Evolutionary conservation across 1,140 invertebrate genomes (phyloP), one percentile per base, ranked within the genome.

Genomic region (Maconellicoccus hirsutus): DNA sequence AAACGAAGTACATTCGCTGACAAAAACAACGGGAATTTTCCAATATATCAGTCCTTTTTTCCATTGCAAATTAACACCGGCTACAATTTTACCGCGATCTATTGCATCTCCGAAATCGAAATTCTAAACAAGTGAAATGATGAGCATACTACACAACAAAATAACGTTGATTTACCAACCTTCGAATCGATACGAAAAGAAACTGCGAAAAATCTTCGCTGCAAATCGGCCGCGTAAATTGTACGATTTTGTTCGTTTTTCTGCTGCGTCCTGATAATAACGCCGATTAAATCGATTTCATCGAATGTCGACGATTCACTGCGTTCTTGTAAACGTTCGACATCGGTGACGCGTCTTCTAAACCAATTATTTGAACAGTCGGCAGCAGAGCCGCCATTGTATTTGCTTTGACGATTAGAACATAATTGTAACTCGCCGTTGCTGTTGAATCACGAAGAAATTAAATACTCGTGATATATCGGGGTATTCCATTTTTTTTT

Each of bases 41-140:
- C 72, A 70, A 1, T 70, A 71, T 16, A 52, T 21, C 52, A 74
- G 70, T 42, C 72, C 70, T 29, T 74, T 73, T 61, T 81, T 76
- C 80, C 80, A 82, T 75, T 87, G 84, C 42, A 89, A 81, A 83
- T 89, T 90, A 4, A 78, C 79, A 72, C 84, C 83, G 1, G 83
- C 80, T 0, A 89, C 73, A n/a, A 84, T 72, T 72, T 84, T 80
- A 1, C 85, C 85, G 6, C 79, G 77, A 19, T 82, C 80, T 16
- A 87, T 74, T 42, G 84, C 80, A 72, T 85, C 85, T 71, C 85
- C 78, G 70, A 83, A 85, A 0, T 85, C 84, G 75, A 89, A 87
- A 74, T 85, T 83, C 42, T 89, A 77, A 42, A 83, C 83, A 59
- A n/a, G 3, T 4, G 21, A 59, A 59, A 16, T 7, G 16, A n/a